Evolutionary conservation across 2,888 invertebrate genomes (phyloP).

Genomic region (Anorthoa munda): DNA sequence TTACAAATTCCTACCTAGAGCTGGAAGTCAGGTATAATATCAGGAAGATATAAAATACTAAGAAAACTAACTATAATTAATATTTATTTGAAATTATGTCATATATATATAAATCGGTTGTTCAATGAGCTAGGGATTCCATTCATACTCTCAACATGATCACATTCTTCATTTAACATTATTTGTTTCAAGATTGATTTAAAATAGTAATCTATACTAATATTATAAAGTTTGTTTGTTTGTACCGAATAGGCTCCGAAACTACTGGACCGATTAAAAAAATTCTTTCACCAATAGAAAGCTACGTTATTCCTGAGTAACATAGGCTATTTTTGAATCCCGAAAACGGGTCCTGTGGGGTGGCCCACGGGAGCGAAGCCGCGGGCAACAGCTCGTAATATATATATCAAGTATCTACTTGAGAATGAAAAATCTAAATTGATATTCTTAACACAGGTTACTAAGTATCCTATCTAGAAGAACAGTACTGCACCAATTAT

Average conservation of each 20-base stretch:
- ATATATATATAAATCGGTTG: background rate
- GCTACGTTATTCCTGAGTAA: too few species aligned
- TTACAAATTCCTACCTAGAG: background rate
- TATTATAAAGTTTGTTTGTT: too few species aligned
- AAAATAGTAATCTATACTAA: too few species aligned
- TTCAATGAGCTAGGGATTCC: conserved; percentile 23
- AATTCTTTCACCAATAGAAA: too few species aligned
- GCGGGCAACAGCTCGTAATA: too few species aligned
- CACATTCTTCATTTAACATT: background rate
- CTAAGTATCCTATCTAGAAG: too few species aligned
- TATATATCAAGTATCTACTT: conserved; percentile 1
- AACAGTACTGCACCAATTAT: too few species aligned
- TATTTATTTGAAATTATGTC: background rate
- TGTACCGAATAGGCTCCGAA: too few species aligned
- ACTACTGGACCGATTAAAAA: too few species aligned
- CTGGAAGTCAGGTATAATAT: background rate
- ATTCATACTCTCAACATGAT: conserved; percentile 2
- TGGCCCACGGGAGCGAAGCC: too few species aligned
- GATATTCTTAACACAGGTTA: background rate
- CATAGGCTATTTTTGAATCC: too few species aligned
- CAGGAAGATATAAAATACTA: background rate
- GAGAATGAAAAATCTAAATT: background rate
- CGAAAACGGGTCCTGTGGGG: too few species aligned
- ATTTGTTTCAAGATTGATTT: background rate
- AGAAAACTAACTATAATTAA: background rate